Evolutionary conservation across 2,113 vertebrate species (phyloP), one percentile per base, ranked within the genome.

Genomic region (Periophthalmodon schlosseri): DNA sequence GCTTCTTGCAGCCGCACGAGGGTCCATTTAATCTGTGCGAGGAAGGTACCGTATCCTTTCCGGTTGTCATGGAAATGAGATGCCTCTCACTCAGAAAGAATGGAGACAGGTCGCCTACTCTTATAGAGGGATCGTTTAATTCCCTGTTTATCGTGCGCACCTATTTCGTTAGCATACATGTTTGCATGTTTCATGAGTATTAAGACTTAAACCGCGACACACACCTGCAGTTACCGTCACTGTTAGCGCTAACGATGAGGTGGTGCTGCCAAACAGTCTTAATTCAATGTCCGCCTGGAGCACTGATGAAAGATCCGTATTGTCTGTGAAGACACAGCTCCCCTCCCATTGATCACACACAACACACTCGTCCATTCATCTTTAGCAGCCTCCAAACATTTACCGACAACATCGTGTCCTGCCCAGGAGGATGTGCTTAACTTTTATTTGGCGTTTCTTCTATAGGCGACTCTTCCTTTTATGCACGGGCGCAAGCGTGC

Each of bases 51-150:
- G 78, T 88, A 86, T 95, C 95, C 93, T 94, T 90, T 91, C 88
- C 90, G 91, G 97, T 99, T 98, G 96, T 97, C 96, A 98, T 98
- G 96, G 97, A 94, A 96, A 98, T 97, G 93, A 87, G 90, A 96
- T 96, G 96, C 95, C 94, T 87, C 91, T 94, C 91, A 89, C 76
- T 89, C 92, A 88, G 84, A 88, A 80, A 86, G 84, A 89, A 82
- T 69, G 81, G 91, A 82, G 80, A 80, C 80, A 85, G 85, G 78
- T 79, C 83, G 76, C 83, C 74, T 86, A 76, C 71, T 87, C 80
- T 83, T 75, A 80, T 58, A 2, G 64, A 57, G 77, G 28, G 24
- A 34, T 16, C 14, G 16, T 7, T 18, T 18, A 7, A 28, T 7
- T 78, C 23, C 33, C 7, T 64, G 8, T 9, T 36, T n/a, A 36